Base-by-base conservation (phyloP, 2,113 vertebrate genomes). In the Gasterosteus nipponicus region DNA sequence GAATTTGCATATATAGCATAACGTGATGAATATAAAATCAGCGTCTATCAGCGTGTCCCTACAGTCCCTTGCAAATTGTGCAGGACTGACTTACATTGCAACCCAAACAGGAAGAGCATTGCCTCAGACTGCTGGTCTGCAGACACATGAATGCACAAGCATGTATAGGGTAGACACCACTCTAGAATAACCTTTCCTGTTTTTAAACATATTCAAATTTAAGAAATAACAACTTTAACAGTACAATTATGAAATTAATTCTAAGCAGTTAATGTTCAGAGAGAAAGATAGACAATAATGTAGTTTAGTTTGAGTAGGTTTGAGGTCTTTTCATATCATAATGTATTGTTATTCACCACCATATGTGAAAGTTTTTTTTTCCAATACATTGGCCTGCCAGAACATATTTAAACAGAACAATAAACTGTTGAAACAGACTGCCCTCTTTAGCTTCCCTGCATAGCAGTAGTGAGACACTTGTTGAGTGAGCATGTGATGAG, bases 51-150 rank as follows among this genome's bases (percentile, higher is more conserved):
- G 0, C 56, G 26, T 69, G 41, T 67, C 42, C 38, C 77, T 78
- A 64, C 47, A 78, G 56, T 86, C 47, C 69, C 46, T 46, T 51
- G 83, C 81, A 89, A 33, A 92, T 82, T 87, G 46, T 87, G 81
- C 85, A 89, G 69, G 67, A 66, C 65, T 71, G 46, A 70, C 65
- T 54, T 59, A 64, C n/a, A 51, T 65, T 77, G 77, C 86, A 89
- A 86, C 78, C 81, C 81, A 82, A 89, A 91, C 89, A 90, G 86
- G 86, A 90, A 92, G 83, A 83, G 76, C 64, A 56, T 65, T 41
- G 46, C 63, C 53, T 86, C 74, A 86, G 64, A 65, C 82, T 81
- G 80, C 62, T 57, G 83, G 60, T 68, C 80, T 86, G 77, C 87
- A 86, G 69, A 76, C 77, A 80, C 64, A 81, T 66, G 71, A 68